phyloP scores from a whole-genome alignment of 2,888 invertebrate species.

The Quadroppia sp. region DNA sequence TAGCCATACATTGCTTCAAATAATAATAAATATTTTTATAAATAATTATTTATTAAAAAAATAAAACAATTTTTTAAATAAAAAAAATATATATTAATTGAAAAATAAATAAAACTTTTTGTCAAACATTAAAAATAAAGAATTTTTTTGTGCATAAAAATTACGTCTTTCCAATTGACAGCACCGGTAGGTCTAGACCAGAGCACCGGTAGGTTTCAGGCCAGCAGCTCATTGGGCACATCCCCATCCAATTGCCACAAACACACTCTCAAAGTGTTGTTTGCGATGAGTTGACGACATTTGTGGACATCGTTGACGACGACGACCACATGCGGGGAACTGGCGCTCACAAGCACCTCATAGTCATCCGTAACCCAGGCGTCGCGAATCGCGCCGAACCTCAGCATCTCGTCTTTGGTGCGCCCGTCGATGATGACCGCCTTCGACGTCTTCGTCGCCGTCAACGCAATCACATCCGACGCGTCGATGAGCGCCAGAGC shows the following conservation, averaged over 20 bases:
- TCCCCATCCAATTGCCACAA: not conserved
- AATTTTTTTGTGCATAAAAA: too few species aligned
- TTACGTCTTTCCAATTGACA: too few species aligned
- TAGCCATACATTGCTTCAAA: too few species aligned
- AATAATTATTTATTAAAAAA: too few species aligned
- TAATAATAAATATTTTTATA: too few species aligned
- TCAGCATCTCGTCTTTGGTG: constrained; percentile 36
- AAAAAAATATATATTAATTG: too few species aligned
- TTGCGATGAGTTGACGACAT: constrained; percentile 23
- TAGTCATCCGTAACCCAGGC: constrained; percentile 34
- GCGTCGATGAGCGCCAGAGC: constrained; percentile 40
- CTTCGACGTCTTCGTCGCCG: not conserved
- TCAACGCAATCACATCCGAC: constrained; percentile 33
- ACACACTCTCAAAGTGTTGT: constrained; percentile 22
- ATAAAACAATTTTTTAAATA: too few species aligned
- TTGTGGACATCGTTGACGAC: constrained; percentile 37
- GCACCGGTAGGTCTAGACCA: too few species aligned
- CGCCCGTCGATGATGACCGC: constrained; percentile 40
- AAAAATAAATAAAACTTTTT: too few species aligned
- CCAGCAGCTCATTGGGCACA: constrained; percentile 7
- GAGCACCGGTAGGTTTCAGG: too few species aligned
- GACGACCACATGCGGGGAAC: constrained; percentile 20
- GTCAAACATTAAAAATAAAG: too few species aligned
- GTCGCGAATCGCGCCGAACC: constrained; percentile 20
- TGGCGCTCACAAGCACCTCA: not conserved